A percentile compares a stretch with the other conserved stretches of the same genome.
These are phyloP conservation scores for Amphimedon queenslandica DNA, from an alignment of 37 sponge, comb jelly and placozoan genomes.

Conservation along the genomic window DNA sequence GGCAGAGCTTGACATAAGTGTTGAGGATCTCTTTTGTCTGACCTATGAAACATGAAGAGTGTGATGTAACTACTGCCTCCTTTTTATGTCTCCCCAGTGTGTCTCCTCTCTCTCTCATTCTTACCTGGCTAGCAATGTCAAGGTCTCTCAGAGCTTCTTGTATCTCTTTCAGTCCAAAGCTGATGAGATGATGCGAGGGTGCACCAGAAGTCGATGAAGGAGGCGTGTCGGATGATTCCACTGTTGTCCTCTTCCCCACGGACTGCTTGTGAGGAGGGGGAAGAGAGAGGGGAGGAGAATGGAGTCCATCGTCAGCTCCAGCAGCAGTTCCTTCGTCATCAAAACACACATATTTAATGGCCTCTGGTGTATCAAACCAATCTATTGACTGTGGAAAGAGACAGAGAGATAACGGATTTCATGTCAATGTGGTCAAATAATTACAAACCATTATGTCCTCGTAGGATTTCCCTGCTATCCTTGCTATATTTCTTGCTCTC, in stretches of 20 bases:
- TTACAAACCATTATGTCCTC: conserved; percentile 54
- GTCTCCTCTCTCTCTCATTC: not conserved
- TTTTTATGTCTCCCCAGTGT: not conserved
- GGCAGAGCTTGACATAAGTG: not conserved
- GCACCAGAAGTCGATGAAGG: not conserved
- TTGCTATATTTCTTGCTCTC: conserved; percentile 26
- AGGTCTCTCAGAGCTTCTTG: conserved; percentile 52
- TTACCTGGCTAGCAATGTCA: conserved; percentile 38
- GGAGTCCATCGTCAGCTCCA: not conserved
- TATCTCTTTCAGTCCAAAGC: conserved; percentile 19
- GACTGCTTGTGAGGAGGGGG: too few relatives aligned
- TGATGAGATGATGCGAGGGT: conserved; percentile 8
- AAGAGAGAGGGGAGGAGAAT: too few relatives aligned
- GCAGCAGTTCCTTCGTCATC: conserved; percentile 1
- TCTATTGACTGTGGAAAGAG: conserved; percentile 30
- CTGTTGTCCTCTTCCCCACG: not conserved
- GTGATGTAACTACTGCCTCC: conserved; percentile 12
- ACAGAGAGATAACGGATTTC: not conserved
- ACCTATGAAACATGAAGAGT: not conserved
- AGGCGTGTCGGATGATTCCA: not conserved
- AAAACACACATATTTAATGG: conserved; percentile 24
- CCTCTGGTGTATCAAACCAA: conserved; percentile 66
- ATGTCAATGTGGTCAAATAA: not conserved
- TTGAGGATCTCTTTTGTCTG: not conserved
- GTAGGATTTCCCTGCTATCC: conserved; percentile 27